These are phyloP conservation scores for Pseudachorutes palmiensis DNA, from an alignment of 1,140 invertebrate species.

Conservation along the genomic window DNA sequence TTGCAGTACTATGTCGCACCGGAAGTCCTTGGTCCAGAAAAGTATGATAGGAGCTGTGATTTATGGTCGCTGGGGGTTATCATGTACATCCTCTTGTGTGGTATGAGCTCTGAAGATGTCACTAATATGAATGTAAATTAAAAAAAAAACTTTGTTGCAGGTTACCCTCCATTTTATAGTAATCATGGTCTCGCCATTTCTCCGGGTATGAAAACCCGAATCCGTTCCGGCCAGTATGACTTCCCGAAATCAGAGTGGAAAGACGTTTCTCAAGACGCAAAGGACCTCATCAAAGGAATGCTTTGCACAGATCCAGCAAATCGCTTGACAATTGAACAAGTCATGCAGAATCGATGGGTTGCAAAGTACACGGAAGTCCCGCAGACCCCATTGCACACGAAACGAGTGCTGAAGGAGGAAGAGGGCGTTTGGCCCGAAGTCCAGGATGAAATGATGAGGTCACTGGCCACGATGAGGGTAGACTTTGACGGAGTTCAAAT, in stretches of 20 bases:
- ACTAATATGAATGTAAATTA: too few relatives aligned
- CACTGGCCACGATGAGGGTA: slow-evolving; percentile 90
- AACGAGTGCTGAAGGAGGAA: slow-evolving; percentile 75
- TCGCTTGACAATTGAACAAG: slow-evolving; percentile 79
- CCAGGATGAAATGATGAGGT: slow-evolving; percentile 96
- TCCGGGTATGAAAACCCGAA: slow-evolving; percentile 98
- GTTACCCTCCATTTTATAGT: slow-evolving; percentile 97
- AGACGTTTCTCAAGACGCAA: slow-evolving; percentile 85
- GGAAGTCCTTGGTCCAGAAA: slow-evolving; percentile 91
- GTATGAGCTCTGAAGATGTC: neutral
- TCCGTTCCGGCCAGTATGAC: slow-evolving; percentile 89
- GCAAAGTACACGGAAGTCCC: slow-evolving; percentile 81
- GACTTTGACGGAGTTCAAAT: slow-evolving; percentile 86
- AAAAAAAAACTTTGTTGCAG: slow-evolving; percentile 42
- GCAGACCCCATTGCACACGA: slow-evolving; percentile 83
- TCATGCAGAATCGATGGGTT: slow-evolving; percentile 85
- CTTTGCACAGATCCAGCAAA: slow-evolving; percentile 85
- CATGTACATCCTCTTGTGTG: slow-evolving; percentile 75
- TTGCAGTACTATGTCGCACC: slow-evolving; percentile 56
- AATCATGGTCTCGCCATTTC: slow-evolving; percentile 94
- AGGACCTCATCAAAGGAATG: slow-evolving; percentile 88
- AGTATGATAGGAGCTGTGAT: slow-evolving; percentile 98
- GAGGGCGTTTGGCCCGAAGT: slow-evolving; percentile 91
- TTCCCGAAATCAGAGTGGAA: slow-evolving; percentile 95
- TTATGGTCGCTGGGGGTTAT: slow-evolving; percentile 77